These are phyloP conservation scores for Penaeus monodon DNA, from an alignment of 2,888 invertebrate genomes.

Conservation along the genomic window DNA sequence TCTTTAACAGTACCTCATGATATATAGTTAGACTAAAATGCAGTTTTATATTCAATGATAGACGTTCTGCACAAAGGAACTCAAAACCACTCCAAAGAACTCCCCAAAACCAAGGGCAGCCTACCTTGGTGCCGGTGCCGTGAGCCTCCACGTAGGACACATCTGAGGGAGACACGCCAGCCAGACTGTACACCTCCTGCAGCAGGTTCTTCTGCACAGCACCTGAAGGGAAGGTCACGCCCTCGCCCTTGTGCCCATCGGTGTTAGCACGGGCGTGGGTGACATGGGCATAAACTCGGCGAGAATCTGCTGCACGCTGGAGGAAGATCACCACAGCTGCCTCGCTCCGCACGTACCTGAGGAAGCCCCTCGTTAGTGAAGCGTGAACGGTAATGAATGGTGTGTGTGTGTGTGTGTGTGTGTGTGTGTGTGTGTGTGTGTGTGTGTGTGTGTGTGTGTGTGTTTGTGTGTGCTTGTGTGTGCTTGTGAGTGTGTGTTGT, in stretches of 20 bases:
- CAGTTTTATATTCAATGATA: too few relatives aligned
- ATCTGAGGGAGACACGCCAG: constrained; percentile 83
- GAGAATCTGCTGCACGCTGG: constrained; percentile 83
- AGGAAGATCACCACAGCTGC: constrained; percentile 85
- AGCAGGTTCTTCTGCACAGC: constrained; percentile 80
- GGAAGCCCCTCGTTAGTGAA: not conserved
- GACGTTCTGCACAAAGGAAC: not conserved
- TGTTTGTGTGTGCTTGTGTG: too few relatives aligned
- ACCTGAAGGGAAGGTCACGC: constrained; percentile 88
- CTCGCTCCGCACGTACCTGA: constrained; percentile 92
- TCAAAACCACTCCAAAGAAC: too few relatives aligned
- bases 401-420: too few relatives aligned
- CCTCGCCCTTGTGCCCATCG: constrained; percentile 92
- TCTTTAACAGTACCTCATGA: too few relatives aligned
- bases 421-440: too few relatives aligned
- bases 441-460: too few relatives aligned
- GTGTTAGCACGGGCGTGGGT: constrained; percentile 91
- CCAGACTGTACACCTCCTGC: constrained; percentile 86
- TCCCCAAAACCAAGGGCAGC: too few relatives aligned
- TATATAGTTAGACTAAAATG: too few relatives aligned
- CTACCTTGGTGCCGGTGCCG: constrained; percentile 95
- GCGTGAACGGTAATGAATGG: too few relatives aligned
- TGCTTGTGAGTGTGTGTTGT: too few relatives aligned
- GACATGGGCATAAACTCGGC: constrained; percentile 87
- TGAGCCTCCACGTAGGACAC: constrained; percentile 96